Base-by-base conservation (phyloP, 1,140 invertebrate genomes). In the Helicoverpa armigera region DNA sequence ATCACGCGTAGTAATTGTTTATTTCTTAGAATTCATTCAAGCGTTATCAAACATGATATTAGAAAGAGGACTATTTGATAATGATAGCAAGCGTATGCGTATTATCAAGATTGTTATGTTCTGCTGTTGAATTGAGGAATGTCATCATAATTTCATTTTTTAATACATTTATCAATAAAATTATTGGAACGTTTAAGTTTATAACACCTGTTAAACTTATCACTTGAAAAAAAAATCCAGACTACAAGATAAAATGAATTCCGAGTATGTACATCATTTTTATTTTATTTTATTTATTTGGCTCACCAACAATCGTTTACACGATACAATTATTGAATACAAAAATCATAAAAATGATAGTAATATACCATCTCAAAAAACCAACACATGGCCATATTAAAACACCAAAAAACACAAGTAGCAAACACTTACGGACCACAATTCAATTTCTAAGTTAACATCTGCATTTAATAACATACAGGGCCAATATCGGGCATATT, bases 391-490 rank as follows among this genome's bases (percentile, higher is more conserved):
- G 9, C n/a, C 10, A 67, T 11, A 18, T 50, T 29, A 29, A 13
- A 11, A 16, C 23, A 5, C 3, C 2, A 3, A 3, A 29, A 60
- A 60, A 13, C 18, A 61, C 23, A 43, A 65, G 43, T 48, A 48
- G 13, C 11, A 51, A 51, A 72, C 67, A 72, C 54, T 43, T 43
- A 72, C 11, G 10, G 13, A 2, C n/a, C 58, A 2, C 65, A 69
- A 67, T 69, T 69, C 43, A 69, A 69, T 69, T 69, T 65, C 3
- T 43, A 69, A 43, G n/a, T 35, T 51, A 79, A 79, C 61, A 79
- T 70, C 53, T 79, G 54, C 65, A 48, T 69, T 60, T 79, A 79
- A 79, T 79, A 79, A 79, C 53, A 35, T 1, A 29, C 43, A 76
- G 14, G 43, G n/a, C 43, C 18, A 13, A 69, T 69, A 69, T 67